These are phyloP conservation scores for Mystacides longicornis DNA, from an alignment of 2,888 invertebrate species.

Conservation along the genomic window DNA sequence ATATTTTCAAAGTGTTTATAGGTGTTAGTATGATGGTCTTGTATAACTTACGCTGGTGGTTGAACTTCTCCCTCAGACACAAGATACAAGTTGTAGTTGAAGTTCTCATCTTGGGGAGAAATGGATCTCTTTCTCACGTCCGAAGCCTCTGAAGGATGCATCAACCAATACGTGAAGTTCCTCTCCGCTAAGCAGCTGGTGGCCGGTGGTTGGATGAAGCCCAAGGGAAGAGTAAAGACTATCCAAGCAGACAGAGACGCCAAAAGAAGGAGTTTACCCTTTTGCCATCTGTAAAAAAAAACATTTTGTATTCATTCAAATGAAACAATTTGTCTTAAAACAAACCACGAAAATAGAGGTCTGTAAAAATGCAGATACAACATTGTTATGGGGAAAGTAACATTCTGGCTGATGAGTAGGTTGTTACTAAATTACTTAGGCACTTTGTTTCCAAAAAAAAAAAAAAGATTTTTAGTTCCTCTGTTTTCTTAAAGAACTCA, in stretches of 20 bases:
- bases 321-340: neutral
- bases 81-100: conserved; percentile 32
- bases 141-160: conserved; percentile 40
- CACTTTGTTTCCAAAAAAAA: too few relatives aligned
- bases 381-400: too few relatives aligned
- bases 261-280: conserved; percentile 79
- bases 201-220: conserved; percentile 91
- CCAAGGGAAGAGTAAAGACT: conserved; percentile 90
- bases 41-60: conserved; percentile 12
- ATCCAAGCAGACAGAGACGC: conserved; percentile 93
- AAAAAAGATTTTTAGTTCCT: too few relatives aligned
- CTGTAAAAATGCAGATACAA: too few relatives aligned
- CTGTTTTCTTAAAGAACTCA: too few relatives aligned
- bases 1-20: neutral
- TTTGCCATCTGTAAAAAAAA: conserved; percentile 56
- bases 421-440: too few relatives aligned
- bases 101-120: conserved; percentile 32
- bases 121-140: conserved; percentile 46
- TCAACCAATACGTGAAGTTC: conserved; percentile 59
- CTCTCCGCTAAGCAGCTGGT: conserved; percentile 70
- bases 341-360: too few relatives aligned
- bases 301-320: neutral
- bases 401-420: too few relatives aligned
- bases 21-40: neutral
- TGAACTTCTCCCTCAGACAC: conserved; percentile 27